Evolutionary conservation across 2,113 vertebrate species (phyloP), one percentile per base, ranked within the genome.

Genomic region (Elanoides forficatus): DNA sequence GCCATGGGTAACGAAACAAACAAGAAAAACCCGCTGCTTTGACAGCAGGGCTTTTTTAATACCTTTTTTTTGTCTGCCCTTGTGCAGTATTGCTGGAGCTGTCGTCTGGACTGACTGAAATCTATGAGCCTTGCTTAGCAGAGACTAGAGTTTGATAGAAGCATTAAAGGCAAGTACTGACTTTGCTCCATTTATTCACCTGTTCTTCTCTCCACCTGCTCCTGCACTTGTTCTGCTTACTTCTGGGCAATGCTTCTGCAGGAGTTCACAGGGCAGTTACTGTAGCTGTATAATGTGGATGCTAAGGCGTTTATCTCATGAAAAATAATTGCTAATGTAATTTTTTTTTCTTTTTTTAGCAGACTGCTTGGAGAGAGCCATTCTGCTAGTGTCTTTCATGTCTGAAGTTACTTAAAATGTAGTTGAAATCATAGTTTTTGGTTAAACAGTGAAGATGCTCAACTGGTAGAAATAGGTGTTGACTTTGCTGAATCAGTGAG

Each of bases 61-160:
- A 1, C 3, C 1, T 48, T 36, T 29, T 25, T 13, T 5, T 8
- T 20, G 2, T 5, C 8, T 73, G 13, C 26, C 13, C 5, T 30
- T 25, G 13, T 16, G 32, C n/a, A 1, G 10, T 86, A 68, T 79
- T 56, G 25, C 22, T 34, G 70, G 56, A 23, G 58, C 72, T 7
- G 26, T 40, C 4, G 0, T 3, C 16, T 2, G 36, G 8, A 12
- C 22, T 8, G 11, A 4, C 2, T 1, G 25, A 6, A 27, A 0
- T 2, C 11, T 15, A 0, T 26, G 11, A 48, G 23, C 10, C 32
- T 34, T 14, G 36, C 40, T 15, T 26, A 15, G 27, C 40, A 27
- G 50, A 5, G 59, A 3, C 0, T 3, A 6, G 40, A 2, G 7
- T n/a, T 27, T 11, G 30, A 9, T 9, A 7, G 12, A 20, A 20